These are phyloP conservation scores for Sinocyclocheilus grahami DNA, from an alignment of 2,113 vertebrate species.

Conservation along the genomic window DNA sequence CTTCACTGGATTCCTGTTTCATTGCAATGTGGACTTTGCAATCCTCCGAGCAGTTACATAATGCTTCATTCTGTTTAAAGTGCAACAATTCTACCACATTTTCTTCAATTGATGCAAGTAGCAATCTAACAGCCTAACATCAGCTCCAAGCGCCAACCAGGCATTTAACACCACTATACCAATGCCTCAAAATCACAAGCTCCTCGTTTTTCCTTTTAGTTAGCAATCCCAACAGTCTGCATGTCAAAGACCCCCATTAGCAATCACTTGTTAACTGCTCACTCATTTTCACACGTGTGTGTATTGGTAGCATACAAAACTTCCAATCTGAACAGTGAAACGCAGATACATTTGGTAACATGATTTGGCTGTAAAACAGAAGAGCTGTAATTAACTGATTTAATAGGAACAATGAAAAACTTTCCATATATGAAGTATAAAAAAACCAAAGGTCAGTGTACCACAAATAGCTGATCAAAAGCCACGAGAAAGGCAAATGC, in stretches of 20 bases:
- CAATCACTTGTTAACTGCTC: not conserved
- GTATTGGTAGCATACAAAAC: not conserved
- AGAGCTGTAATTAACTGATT: not conserved
- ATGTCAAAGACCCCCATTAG: not conserved
- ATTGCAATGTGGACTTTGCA: not conserved
- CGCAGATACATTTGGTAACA: not conserved
- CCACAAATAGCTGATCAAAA: not conserved
- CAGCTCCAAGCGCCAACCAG: not conserved
- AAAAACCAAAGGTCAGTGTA: not conserved
- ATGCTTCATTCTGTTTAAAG: conserved; percentile 6
- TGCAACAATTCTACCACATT: not conserved
- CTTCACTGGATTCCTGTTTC: not conserved
- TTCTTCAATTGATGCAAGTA: not conserved
- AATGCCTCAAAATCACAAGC: conserved; percentile 17
- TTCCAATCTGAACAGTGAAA: not conserved
- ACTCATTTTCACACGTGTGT: not conserved
- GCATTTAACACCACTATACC: not conserved
- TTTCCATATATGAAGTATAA: not conserved
- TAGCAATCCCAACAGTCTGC: not conserved
- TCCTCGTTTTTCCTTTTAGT: not conserved
- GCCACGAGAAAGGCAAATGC: not conserved
- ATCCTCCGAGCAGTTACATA: not conserved
- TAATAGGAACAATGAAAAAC: no score
- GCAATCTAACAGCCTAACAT: not conserved
- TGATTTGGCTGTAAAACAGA: not conserved